phyloP scores from a whole-genome alignment of 2,797 vertebrate genomes.

The Melanotaenia parkinsoni region DNA sequence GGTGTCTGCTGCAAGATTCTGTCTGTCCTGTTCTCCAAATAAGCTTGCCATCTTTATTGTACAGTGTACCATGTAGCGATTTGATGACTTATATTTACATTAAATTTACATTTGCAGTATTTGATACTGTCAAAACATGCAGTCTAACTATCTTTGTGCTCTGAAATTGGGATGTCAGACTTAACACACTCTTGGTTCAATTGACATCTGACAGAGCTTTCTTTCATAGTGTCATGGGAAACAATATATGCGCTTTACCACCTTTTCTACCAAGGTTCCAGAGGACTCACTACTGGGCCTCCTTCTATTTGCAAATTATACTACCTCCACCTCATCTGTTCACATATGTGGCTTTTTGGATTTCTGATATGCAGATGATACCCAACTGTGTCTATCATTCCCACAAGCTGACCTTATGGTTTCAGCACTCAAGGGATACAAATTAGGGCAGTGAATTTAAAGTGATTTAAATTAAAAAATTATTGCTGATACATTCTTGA shows the following conservation, averaged over 20 bases:
- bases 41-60: background rate
- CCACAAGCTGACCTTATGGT: background rate
- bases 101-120: background rate
- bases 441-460: background rate
- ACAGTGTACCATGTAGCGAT: background rate
- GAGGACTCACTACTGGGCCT: background rate
- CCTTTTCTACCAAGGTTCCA: background rate
- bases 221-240: background rate
- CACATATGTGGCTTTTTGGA: background rate
- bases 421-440: background rate
- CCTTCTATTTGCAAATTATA: background rate
- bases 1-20: slow-evolving; percentile 12
- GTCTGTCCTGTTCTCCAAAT: background rate
- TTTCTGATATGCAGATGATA: background rate
- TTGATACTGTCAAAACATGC: background rate
- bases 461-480: too few species aligned
- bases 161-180: too few species aligned
- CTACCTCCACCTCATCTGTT: background rate
- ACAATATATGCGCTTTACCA: background rate
- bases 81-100: background rate
- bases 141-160: background rate
- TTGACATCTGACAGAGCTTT: background rate
- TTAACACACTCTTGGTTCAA: too few species aligned
- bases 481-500: too few species aligned
- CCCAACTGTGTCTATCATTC: background rate